Conservation (phyloP, 2,888 invertebrate genomes). For the Nymphalis urticae region DNA sequence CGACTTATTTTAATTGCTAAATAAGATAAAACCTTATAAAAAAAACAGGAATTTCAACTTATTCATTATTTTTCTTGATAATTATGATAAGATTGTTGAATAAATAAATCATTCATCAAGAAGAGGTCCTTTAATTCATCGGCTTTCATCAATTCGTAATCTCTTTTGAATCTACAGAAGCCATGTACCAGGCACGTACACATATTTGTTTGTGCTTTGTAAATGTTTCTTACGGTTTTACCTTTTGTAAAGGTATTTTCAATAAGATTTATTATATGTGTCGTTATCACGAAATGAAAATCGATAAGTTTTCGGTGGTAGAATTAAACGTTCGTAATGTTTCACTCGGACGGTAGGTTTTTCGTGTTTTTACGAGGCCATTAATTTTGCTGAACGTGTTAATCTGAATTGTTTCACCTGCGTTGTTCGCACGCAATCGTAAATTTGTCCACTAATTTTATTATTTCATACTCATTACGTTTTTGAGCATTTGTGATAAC, state of each 20-base stretch:
- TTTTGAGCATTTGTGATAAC: slow-evolving; percentile 31
- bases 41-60: not conserved
- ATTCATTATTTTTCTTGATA: not conserved
- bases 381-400: slow-evolving; percentile 41
- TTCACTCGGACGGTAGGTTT: slow-evolving; percentile 32
- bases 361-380: slow-evolving; percentile 39
- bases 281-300: slow-evolving; percentile 13
- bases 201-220: slow-evolving; percentile 5
- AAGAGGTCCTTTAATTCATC: slow-evolving; percentile 4
- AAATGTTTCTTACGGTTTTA: slow-evolving; percentile 1
- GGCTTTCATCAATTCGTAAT: slow-evolving; percentile 8
- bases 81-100: not conserved
- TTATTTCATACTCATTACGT: slow-evolving; percentile 36
- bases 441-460: slow-evolving; percentile 41
- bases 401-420: slow-evolving; percentile 40
- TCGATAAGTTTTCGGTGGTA: slow-evolving; percentile 20
- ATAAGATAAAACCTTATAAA: not conserved
- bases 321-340: slow-evolving; percentile 21
- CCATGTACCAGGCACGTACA: slow-evolving; percentile 1
- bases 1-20: not conserved
- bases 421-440: slow-evolving; percentile 40
- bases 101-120: not conserved
- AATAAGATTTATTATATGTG: slow-evolving; percentile 1
- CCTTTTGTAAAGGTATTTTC: not conserved
- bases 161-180: slow-evolving; percentile 8